phyloP scores from a whole-genome alignment of 2,888 invertebrate species.

The Abrostola triplasia region DNA sequence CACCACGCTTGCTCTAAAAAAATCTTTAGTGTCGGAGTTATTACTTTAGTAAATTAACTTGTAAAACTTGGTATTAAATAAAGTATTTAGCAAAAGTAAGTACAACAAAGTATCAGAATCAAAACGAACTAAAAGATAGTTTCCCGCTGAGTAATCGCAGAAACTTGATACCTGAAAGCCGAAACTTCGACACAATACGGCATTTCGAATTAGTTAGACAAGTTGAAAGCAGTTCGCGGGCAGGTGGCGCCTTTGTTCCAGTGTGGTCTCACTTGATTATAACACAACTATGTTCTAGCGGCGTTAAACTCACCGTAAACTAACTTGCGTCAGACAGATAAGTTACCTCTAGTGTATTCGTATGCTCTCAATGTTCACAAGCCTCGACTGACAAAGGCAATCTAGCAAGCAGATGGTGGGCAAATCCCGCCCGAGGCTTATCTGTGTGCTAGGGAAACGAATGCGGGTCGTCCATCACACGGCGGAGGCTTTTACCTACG shows the following conservation, averaged over 20 bases:
- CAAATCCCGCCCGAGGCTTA: conserved; percentile 61
- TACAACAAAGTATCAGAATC: conserved; percentile 44
- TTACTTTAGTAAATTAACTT: not conserved
- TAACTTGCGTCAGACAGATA: conserved; percentile 64
- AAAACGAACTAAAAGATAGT: conserved; percentile 57
- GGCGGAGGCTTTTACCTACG: conserved; percentile 45
- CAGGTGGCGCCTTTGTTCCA: conserved; percentile 74
- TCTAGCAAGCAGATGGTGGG: conserved; percentile 60
- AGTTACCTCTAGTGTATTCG: conserved; percentile 56
- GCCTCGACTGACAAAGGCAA: conserved; percentile 62
- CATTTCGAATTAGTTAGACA: conserved; percentile 71
- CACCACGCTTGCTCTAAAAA: no score
- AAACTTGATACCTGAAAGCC: conserved; percentile 67
- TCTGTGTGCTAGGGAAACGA: conserved; percentile 60
- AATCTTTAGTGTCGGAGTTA: no score
- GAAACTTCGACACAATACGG: conserved; percentile 70
- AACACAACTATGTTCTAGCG: conserved; percentile 70
- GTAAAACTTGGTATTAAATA: not conserved
- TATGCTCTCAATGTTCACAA: conserved; percentile 56
- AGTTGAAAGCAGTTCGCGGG: conserved; percentile 70
- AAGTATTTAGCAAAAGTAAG: conserved; percentile 8
- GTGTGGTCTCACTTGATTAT: conserved; percentile 71
- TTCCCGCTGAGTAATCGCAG: conserved; percentile 60
- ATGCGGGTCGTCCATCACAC: conserved; percentile 62
- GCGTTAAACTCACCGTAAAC: conserved; percentile 57